These are phyloP conservation scores for Hippolais icterina DNA, from an alignment of 2,113 vertebrate genomes.

Conservation along the genomic window DNA sequence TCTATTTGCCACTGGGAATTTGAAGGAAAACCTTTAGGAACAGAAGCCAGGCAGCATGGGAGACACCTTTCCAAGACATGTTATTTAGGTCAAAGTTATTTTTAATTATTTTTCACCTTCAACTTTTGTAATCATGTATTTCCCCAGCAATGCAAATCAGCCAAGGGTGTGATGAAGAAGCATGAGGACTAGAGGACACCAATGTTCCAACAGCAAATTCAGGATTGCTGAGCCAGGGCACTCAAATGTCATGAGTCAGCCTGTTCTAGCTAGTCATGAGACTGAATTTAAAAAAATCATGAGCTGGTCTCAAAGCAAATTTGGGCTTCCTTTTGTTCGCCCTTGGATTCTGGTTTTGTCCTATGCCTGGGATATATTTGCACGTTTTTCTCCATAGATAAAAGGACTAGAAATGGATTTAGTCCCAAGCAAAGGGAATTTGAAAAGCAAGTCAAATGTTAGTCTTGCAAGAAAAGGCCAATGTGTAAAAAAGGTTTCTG, in stretches of 20 bases:
- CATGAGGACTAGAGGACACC: not conserved
- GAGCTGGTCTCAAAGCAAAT: conserved; percentile 26
- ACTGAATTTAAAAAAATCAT: conserved; percentile 36
- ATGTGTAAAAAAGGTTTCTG: not conserved
- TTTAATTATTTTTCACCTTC: not conserved
- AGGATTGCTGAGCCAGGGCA: conserved; percentile 32
- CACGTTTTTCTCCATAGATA: not conserved
- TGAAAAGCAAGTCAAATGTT: not conserved
- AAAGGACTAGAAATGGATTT: not conserved
- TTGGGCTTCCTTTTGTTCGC: not conserved
- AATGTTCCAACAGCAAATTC: not conserved
- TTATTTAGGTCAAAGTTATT: not conserved
- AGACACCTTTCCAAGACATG: not conserved
- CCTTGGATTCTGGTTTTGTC: not conserved
- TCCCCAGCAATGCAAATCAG: not conserved
- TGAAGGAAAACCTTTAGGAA: not conserved
- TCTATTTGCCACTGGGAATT: not conserved
- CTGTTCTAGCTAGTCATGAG: conserved; percentile 25
- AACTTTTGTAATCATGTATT: not conserved
- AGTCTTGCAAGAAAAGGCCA: not conserved
- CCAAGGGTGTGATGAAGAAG: not conserved
- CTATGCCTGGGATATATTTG: not conserved
- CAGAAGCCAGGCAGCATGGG: not conserved
- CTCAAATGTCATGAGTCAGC: conserved; percentile 37
- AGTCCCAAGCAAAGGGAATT: not conserved